Percentiles rank a stretch among this genome's conserved stretches.
These are phyloP conservation scores for Sorex maritimensis DNA, from an alignment of 2,797 vertebrate genomes.

Conservation along the genomic window DNA sequence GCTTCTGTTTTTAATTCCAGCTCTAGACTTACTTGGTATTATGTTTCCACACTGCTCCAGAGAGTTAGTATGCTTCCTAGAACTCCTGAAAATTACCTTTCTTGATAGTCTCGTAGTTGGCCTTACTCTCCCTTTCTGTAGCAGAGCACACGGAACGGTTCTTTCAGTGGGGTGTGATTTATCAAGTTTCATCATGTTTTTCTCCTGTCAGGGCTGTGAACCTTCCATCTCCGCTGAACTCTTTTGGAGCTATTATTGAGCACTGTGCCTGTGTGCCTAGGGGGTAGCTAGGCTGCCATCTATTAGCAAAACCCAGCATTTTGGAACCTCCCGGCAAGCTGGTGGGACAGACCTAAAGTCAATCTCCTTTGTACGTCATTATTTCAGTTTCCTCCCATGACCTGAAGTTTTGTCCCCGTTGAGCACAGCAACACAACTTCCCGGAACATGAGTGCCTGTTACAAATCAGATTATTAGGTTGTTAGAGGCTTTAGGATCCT, in stretches of 20 bases:
- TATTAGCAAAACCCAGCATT: not conserved
- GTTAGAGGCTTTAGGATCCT: not conserved
- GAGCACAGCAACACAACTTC: not conserved
- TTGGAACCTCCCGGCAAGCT: not conserved
- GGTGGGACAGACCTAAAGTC: not conserved
- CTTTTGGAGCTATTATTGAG: not conserved
- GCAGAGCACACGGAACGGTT: not conserved
- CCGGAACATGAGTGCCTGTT: too few species aligned
- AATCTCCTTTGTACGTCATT: not conserved
- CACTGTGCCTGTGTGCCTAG: too few species aligned
- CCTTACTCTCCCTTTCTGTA: not conserved
- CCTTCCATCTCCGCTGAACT: not conserved
- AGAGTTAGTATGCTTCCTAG: not conserved
- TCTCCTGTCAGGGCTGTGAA: not conserved
- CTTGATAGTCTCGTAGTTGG: not conserved
- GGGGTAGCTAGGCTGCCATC: not conserved
- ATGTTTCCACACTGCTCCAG: too few species aligned
- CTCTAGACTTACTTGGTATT: not conserved
- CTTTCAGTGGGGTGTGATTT: too few species aligned
- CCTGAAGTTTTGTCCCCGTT: not conserved
- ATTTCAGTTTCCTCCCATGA: not conserved
- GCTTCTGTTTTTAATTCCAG: not conserved
- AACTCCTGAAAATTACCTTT: not conserved
- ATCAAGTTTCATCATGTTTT: not conserved
- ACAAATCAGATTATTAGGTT: not conserved